A percentile compares a stretch with the other conserved stretches of the same genome.
Conservation (phyloP, 2,797 vertebrate genomes). For the Sebastes taczanowskii region DNA sequence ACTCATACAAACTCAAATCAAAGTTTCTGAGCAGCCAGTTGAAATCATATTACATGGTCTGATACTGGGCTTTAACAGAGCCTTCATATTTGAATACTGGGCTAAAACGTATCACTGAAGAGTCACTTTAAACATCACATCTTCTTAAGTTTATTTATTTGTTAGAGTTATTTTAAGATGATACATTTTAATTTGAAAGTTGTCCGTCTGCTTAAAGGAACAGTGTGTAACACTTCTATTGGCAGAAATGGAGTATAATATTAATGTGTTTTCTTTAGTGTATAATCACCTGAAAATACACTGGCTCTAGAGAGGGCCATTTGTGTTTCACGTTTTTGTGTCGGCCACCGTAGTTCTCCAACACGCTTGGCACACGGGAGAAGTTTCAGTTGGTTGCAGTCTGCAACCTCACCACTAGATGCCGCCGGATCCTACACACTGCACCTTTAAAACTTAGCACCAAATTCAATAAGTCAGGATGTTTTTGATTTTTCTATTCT, state of each 20-base stretch:
- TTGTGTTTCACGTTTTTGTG: rapidly evolving
- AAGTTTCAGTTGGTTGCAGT: background rate
- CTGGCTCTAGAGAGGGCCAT: rapidly evolving
- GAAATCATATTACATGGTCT: constrained; percentile 76
- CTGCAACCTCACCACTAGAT: background rate
- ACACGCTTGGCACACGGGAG: too few relatives aligned
- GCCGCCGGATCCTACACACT: too few relatives aligned
- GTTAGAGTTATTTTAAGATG: background rate
- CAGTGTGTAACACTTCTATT: background rate
- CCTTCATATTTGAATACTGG: constrained; percentile 46
- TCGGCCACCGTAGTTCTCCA: rapidly evolving
- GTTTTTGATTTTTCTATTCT: background rate
- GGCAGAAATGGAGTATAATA: too few relatives aligned
- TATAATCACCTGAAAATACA: too few relatives aligned
- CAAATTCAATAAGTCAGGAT: rapidly evolving
- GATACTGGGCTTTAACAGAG: constrained; percentile 45
- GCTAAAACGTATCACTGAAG: constrained; percentile 31
- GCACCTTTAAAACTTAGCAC: too few relatives aligned
- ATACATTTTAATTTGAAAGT: background rate
- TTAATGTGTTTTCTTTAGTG: too few relatives aligned
- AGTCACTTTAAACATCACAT: constrained; percentile 1
- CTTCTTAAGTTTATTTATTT: background rate
- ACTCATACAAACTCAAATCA: constrained; percentile 73
- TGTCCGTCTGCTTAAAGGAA: background rate
- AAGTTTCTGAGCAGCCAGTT: constrained; percentile 66